Percentiles rank a stretch among this genome's conserved stretches.
phyloP scores from a whole-genome alignment of 2,888 invertebrate genomes.

The Sipunculus nudus region DNA sequence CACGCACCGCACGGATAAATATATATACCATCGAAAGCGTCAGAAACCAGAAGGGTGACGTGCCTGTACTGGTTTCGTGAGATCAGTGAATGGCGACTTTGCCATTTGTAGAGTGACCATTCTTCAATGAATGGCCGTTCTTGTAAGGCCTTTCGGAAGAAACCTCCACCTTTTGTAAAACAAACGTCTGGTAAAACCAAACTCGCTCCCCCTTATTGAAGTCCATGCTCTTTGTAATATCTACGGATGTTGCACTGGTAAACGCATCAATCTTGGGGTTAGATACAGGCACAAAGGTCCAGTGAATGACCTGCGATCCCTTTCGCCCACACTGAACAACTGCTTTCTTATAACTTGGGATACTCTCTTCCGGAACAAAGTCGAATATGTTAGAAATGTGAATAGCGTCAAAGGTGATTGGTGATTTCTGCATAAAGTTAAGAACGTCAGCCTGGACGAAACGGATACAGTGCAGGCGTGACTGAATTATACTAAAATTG shows the following conservation, averaged over 20 bases:
- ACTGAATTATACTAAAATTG: not conserved
- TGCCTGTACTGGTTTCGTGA: too few relatives aligned
- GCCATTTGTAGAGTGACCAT: not conserved
- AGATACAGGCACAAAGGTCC: not conserved
- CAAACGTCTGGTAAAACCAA: slow-evolving; percentile 4
- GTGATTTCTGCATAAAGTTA: not conserved
- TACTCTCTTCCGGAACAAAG: not conserved
- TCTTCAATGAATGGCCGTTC: not conserved
- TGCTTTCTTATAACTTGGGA: not conserved
- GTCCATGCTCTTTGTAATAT: not conserved
- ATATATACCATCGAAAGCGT: too few relatives aligned
- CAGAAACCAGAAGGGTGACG: too few relatives aligned
- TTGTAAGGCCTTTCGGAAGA: not conserved
- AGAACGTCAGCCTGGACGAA: not conserved
- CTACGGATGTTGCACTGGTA: not conserved
- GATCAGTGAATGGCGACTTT: too few relatives aligned
- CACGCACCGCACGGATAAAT: too few relatives aligned
- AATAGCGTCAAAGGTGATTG: not conserved
- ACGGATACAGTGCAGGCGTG: not conserved
- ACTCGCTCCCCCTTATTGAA: not conserved
- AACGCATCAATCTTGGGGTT: not conserved
- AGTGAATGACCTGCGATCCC: not conserved
- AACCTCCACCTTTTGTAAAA: not conserved
- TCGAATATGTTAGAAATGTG: slow-evolving; percentile 2
- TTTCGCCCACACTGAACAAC: not conserved